A percentile compares a stretch with the other conserved stretches of the same genome.
These are phyloP conservation scores for Microtus pennsylvanicus DNA, from an alignment of 2,113 vertebrate species.

Conservation along the genomic window DNA sequence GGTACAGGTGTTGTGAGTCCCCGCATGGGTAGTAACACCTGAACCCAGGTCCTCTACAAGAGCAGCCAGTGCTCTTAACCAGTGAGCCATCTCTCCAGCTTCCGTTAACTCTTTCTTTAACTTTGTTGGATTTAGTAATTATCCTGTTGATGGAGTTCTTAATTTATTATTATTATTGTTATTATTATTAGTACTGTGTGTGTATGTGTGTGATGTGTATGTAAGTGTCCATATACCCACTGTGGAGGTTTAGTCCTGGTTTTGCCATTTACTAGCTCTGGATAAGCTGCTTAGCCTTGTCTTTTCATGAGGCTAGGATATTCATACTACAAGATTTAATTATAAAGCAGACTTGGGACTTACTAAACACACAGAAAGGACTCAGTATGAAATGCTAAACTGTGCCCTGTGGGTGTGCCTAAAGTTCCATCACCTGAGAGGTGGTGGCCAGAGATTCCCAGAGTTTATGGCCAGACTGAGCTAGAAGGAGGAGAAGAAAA, in stretches of 20 bases:
- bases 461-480: not conserved
- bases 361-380: not conserved
- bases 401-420: not conserved
- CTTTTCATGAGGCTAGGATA: not conserved
- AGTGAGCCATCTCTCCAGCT: not conserved
- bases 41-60: not conserved
- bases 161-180: not conserved
- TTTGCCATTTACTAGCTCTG: not conserved
- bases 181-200: not conserved
- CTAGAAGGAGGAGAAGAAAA: too few relatives aligned
- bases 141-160: constrained; percentile 5
- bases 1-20: not conserved
- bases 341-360: not conserved
- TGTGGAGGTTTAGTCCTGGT: not conserved
- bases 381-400: not conserved
- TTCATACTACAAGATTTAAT: not conserved
- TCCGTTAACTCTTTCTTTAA: constrained; percentile 1
- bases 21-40: not conserved
- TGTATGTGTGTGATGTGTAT: too few relatives aligned
- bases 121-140: constrained; percentile 42
- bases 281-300: not conserved
- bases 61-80: not conserved
- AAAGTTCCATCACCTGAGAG: not conserved
- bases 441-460: not conserved
- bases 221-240: not conserved